These are phyloP conservation scores for Drosophila sp. DNA, from an alignment of 1,140 invertebrate species.

Conservation along the genomic window DNA sequence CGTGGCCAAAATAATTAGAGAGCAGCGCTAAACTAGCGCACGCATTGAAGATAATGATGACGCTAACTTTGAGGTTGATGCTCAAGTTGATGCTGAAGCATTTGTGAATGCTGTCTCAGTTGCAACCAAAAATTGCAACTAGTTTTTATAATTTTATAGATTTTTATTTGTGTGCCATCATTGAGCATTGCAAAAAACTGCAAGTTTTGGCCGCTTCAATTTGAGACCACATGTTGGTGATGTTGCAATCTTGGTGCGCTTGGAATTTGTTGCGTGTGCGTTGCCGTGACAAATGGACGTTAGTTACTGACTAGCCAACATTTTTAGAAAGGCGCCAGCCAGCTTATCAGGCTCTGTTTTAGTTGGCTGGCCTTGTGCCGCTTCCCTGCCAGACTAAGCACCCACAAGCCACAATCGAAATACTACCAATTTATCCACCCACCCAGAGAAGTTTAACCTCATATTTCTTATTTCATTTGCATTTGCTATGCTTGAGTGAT, in stretches of 20 bases:
- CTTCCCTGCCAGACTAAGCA: conserved; percentile 6
- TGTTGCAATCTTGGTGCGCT: conserved; percentile 54
- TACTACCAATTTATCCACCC: neutral
- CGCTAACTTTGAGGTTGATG: neutral
- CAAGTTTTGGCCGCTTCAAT: conserved; percentile 35
- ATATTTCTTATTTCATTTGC: neutral
- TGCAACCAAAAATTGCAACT: conserved; percentile 45
- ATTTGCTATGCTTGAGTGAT: conserved; percentile 11
- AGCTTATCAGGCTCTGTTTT: conserved; percentile 23
- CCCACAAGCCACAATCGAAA: neutral
- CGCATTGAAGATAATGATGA: conserved; percentile 47
- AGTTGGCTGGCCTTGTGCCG: conserved; percentile 45
- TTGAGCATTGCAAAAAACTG: conserved; percentile 41
- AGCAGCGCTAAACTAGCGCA: conserved; percentile 57
- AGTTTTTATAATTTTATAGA: conserved; percentile 38
- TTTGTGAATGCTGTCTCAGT: conserved; percentile 35
- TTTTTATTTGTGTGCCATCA: conserved; percentile 34
- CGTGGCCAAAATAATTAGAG: conserved; percentile 54
- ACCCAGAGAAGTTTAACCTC: neutral
- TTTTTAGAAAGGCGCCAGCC: conserved; percentile 68
- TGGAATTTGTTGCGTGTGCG: conserved; percentile 31
- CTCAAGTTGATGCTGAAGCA: neutral
- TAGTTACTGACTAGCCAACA: conserved; percentile 26
- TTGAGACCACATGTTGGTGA: conserved; percentile 22
- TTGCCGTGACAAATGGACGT: conserved; percentile 74